Percentiles rank a stretch among this genome's conserved stretches.
Evolutionary conservation across 2,888 invertebrate species (phyloP).

Genomic region (Caradrina kadenii): DNA sequence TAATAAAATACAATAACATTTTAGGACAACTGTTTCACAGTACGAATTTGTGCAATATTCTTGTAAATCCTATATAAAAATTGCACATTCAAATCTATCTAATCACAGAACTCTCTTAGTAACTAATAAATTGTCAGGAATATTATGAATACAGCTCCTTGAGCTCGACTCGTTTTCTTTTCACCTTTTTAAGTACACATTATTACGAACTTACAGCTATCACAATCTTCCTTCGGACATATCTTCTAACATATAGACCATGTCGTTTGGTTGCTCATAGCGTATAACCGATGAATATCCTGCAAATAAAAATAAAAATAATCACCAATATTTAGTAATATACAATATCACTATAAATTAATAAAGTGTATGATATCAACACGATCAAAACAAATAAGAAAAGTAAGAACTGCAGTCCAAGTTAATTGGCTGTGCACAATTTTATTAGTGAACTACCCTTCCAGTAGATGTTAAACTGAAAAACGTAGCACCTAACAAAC

Average conservation of each 20-base stretch:
- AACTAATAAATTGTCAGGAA: constrained; percentile 44
- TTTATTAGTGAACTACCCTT: constrained; percentile 13
- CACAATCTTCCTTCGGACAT: constrained; percentile 73
- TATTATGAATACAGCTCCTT: constrained; percentile 31
- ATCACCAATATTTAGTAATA: constrained; percentile 11
- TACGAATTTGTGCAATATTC: constrained; percentile 22
- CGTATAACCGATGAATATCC: constrained; percentile 85
- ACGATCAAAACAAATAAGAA: constrained; percentile 19
- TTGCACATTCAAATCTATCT: constrained; percentile 46
- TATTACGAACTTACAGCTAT: constrained; percentile 18
- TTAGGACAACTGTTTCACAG: constrained; percentile 47
- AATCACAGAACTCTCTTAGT: constrained; percentile 55
- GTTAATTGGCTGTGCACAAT: constrained; percentile 42
- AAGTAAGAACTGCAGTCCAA: constrained; percentile 36
- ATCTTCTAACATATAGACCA: constrained; percentile 91
- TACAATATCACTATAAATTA: constrained; percentile 3
- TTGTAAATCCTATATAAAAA: constrained; percentile 22
- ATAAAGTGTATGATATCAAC: constrained; percentile 1
- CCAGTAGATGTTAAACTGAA: constrained; percentile 29
- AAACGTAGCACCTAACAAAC: constrained; percentile 35
- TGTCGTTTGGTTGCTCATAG: constrained; percentile 93
- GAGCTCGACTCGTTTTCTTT: constrained; percentile 22
- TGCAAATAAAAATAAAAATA: constrained; percentile 67
- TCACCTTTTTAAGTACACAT: constrained; percentile 24
- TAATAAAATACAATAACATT: constrained; percentile 12